Evolutionary conservation across 1,140 invertebrate species (phyloP), one percentile per base, ranked within the genome.

Genomic region (Reticulitermes speratus): DNA sequence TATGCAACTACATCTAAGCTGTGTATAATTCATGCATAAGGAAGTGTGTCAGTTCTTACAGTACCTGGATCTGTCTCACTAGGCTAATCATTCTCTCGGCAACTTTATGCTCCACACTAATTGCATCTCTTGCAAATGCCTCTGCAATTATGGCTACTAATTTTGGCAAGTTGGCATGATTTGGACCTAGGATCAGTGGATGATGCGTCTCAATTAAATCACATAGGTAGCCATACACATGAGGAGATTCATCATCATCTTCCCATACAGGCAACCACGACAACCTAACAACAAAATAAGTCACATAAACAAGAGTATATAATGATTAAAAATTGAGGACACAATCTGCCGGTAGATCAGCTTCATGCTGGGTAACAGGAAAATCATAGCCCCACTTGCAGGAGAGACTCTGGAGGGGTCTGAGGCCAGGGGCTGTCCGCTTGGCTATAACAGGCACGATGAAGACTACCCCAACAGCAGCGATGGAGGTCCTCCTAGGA

Each of bases 201-300:
- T 99, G 96, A 90, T 99, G 98, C 87, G 93, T 93, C 92, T 99
- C 97, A 84, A 99, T 96, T 65, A 99, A 92, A 92, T 99, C 97
- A 92, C 98, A 99, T 48, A 99, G 92, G 91, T 99, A 98, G 86
- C 95, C 96, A 91, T 99, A 99, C 65, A 99, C 96, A 90, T 98
- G 96, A 83, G 96, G 95, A 85, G 97, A 96, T 92, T 99, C 99
- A 89, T 99, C 99, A 44, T 95, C 94, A 91, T 99, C 99, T 91
- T 99, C 98, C 88, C 96, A 95, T 25, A 99, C 96, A 45, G 99
- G 99, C 88, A 99, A 92, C 98, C 98, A 99, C 86, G 95, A 95
- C 84, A 99, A 93, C 95, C 95, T 96, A 86, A 45, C 89, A 88
- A 82, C 88, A 87, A 88, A 30, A 30, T 48, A 55, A 6, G 48